phyloP scores from a whole-genome alignment of 2,113 vertebrate species.

The Nerophis lumbriciformis region DNA sequence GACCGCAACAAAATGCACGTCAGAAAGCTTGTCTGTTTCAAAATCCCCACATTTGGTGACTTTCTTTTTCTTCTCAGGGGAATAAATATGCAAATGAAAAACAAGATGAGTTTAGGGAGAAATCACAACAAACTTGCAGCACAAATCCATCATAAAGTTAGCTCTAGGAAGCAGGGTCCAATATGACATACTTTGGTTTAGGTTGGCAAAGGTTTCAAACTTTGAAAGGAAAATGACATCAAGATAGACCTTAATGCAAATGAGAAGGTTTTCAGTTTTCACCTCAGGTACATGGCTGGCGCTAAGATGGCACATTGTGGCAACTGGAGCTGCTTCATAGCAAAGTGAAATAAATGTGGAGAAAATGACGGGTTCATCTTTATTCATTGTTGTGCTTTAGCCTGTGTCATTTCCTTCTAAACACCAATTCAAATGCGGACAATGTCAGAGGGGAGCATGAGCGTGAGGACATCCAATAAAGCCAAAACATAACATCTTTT shows the following conservation, averaged over 20 bases:
- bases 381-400: slow-evolving; percentile 75
- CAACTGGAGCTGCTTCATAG: neutral
- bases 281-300: neutral
- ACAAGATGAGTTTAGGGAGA: slow-evolving; percentile 46
- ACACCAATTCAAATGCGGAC: slow-evolving; percentile 67
- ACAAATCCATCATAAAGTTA: slow-evolving; percentile 15
- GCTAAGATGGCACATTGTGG: neutral
- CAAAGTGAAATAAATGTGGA: slow-evolving; percentile 56
- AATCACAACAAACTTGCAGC: slow-evolving; percentile 45
- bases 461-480: slow-evolving; percentile 36
- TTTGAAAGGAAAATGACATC: slow-evolving; percentile 22
- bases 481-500: slow-evolving; percentile 33
- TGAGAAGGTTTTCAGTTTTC: neutral
- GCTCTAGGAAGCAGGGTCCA: slow-evolving; percentile 13
- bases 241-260: neutral
- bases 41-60: slow-evolving; percentile 36
- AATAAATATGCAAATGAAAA: slow-evolving; percentile 28
- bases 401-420: slow-evolving; percentile 57
- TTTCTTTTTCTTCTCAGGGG: slow-evolving; percentile 20
- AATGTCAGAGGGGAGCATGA: slow-evolving; percentile 41
- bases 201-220: slow-evolving; percentile 31
- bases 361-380: slow-evolving; percentile 67
- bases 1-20: slow-evolving; percentile 56
- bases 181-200: slow-evolving; percentile 64
- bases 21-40: slow-evolving; percentile 52